Evolutionary conservation across 2,797 vertebrate species (phyloP).

Genomic region (Liparis tanakae): DNA sequence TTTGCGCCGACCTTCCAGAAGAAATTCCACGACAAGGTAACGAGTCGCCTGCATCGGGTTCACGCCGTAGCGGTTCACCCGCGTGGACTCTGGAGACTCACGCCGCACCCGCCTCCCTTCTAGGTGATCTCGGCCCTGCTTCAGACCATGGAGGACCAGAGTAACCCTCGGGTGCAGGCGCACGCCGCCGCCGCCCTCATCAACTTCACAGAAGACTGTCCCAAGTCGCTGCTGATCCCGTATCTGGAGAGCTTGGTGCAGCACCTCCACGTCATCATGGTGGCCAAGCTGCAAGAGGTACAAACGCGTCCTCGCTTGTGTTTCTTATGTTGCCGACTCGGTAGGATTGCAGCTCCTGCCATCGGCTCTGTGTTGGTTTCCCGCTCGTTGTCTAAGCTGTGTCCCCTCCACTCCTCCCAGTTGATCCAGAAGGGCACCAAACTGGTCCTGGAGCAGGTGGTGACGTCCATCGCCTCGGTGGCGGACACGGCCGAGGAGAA

Average conservation of each 20-base stretch:
- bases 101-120: background rate
- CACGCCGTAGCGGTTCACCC: too few relatives aligned
- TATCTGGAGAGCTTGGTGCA: slow-evolving; percentile 96
- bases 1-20: slow-evolving; percentile 99
- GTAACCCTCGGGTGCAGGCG: slow-evolving; percentile 96
- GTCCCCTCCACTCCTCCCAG: slow-evolving; percentile 65
- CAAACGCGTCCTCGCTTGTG: fast-evolving
- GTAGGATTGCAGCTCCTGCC: background rate
- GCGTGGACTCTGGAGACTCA: slow-evolving; percentile 10
- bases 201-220: slow-evolving; percentile 99
- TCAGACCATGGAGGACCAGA: slow-evolving; percentile 98
- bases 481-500: slow-evolving; percentile 98
- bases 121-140: slow-evolving; percentile 95
- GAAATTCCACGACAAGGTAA: slow-evolving; percentile 98
- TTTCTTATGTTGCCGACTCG: too few relatives aligned
- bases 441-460: slow-evolving; percentile 98
- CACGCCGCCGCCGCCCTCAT: slow-evolving; percentile 97
- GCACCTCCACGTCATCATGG: slow-evolving; percentile 97
- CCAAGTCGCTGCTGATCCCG: slow-evolving; percentile 93
- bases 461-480: slow-evolving; percentile 98
- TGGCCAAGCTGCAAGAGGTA: slow-evolving; percentile 91
- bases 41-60: background rate
- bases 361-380: background rate
- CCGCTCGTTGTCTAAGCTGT: fast-evolving
- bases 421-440: slow-evolving; percentile 98